Conservation (phyloP, 1,140 invertebrate species). For the Caenorhabditis remanei region DNA sequence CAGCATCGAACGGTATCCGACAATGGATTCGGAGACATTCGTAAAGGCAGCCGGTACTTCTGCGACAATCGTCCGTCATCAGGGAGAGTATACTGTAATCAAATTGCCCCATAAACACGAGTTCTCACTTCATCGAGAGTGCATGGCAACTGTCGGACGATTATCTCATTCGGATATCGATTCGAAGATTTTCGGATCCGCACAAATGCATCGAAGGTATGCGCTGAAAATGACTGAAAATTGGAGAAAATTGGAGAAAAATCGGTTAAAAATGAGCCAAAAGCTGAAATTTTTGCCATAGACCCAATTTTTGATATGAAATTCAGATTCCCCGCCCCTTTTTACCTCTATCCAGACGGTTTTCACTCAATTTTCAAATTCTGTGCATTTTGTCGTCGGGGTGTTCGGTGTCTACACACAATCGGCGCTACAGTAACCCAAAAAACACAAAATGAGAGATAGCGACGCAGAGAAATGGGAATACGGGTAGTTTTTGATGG, state of each 20-base stretch:
- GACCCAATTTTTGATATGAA: no score
- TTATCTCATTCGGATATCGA: constrained; percentile 87
- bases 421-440: no score
- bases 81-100: constrained; percentile 85
- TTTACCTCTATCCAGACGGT: no score
- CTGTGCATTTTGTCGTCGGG: no score
- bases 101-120: constrained; percentile 85
- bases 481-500: no score
- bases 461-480: no score
- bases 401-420: no score
- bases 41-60: constrained; percentile 87
- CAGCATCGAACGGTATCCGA: constrained; percentile 72
- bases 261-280: background rate
- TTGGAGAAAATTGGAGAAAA: background rate
- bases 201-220: constrained; percentile 75
- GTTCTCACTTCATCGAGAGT: constrained; percentile 85
- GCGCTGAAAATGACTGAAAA: background rate
- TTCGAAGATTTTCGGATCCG: constrained; percentile 75
- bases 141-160: constrained; percentile 92
- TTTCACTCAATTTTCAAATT: no score
- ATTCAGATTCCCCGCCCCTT: no score
- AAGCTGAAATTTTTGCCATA: no score
- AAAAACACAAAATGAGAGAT: no score
- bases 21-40: constrained; percentile 79
- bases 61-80: constrained; percentile 84